Percentiles rank a stretch among this genome's conserved stretches.
phyloP scores from a whole-genome alignment of 1,140 invertebrate species.

The Brachionus asplanchnoidis region DNA sequence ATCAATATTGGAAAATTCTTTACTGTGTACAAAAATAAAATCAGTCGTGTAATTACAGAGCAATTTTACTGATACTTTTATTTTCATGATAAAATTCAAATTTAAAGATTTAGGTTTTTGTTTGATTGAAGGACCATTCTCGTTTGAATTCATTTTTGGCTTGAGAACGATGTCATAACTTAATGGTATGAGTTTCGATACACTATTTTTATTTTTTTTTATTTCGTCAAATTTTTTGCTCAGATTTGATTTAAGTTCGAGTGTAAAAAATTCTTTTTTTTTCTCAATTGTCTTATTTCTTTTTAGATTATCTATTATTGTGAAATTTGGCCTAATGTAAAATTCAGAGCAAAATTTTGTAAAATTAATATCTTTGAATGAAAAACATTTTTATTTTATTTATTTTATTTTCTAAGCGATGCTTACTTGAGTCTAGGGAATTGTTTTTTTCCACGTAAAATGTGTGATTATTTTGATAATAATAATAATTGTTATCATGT shows the following conservation, averaged over 20 bases:
- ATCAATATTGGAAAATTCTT: slow-evolving; percentile 31
- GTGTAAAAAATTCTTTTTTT: neutral
- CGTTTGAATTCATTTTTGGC: neutral
- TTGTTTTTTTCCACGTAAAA: neutral
- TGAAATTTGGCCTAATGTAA: neutral
- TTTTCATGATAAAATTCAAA: neutral
- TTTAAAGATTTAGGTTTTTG: neutral
- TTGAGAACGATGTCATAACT: neutral
- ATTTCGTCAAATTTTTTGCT: neutral
- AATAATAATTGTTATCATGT: neutral
- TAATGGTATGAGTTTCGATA: neutral
- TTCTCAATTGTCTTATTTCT: neutral
- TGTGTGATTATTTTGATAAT: slow-evolving; percentile 8
- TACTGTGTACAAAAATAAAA: neutral
- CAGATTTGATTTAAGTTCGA: neutral
- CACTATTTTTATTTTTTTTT: neutral
- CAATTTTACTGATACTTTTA: neutral
- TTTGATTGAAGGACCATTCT: neutral
- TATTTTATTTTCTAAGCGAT: no score
- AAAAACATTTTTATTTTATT: neutral
- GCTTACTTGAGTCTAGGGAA: neutral
- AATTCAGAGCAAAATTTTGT: neutral
- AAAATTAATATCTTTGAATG: neutral
- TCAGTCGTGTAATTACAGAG: neutral
- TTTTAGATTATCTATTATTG: neutral